A percentile compares a stretch with the other conserved stretches of the same genome.
Evolutionary conservation across 1,140 invertebrate species (phyloP).

Genomic region (Micrasema minimum): DNA sequence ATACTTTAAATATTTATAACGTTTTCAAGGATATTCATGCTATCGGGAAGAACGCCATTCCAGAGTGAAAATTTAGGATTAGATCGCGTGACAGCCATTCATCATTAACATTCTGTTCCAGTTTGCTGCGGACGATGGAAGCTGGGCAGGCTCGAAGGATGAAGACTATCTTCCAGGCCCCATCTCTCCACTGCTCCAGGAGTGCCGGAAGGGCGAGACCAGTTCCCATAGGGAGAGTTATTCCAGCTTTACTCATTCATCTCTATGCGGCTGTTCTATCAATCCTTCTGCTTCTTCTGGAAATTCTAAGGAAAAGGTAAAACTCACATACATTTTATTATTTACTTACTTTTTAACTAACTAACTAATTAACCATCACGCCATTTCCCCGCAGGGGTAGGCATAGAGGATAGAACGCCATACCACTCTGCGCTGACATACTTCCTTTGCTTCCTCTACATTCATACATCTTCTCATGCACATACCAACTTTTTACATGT

Average conservation of each 20-base stretch:
- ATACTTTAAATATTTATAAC: too few species aligned
- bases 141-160: conserved; percentile 9
- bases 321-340: background rate
- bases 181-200: conserved; percentile 28
- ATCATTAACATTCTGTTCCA: too few species aligned
- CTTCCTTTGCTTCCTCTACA: too few species aligned
- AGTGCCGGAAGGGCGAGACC: conserved; percentile 18
- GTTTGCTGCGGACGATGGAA: conserved; percentile 28
- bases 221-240: conserved; percentile 35
- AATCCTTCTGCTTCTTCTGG: conserved; percentile 26
- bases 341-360: background rate
- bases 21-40: too few species aligned
- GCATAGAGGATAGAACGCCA: too few species aligned
- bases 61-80: too few species aligned
- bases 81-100: too few species aligned
- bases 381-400: too few species aligned
- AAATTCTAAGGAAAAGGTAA: conserved; percentile 20
- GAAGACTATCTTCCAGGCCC: conserved; percentile 8
- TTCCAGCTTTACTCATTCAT: conserved; percentile 32
- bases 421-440: too few species aligned
- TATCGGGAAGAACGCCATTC: too few species aligned
- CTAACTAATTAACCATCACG: too few species aligned
- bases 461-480: too few species aligned
- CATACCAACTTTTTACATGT: background rate
- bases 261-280: conserved; percentile 6